Evolutionary conservation across 2,113 vertebrate species (phyloP).

Genomic region (Delphinus delphis): DNA sequence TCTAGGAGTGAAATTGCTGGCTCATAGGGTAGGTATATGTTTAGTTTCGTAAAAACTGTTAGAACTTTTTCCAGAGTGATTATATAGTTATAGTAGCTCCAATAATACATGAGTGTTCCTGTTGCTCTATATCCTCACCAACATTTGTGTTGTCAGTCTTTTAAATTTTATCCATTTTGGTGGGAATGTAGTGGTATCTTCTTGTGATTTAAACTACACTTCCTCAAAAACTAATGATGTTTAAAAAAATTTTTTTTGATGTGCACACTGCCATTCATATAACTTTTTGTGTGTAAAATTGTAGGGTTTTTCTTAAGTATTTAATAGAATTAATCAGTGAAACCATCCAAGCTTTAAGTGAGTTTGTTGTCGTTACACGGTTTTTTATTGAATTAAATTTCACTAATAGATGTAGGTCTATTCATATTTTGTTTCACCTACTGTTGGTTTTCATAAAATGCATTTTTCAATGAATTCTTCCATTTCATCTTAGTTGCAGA

Average conservation of each 20-base stretch:
- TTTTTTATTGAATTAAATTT: constrained; percentile 9
- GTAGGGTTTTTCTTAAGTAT: neutral
- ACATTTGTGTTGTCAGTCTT: neutral
- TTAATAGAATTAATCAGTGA: constrained; percentile 17
- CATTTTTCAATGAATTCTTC: constrained; percentile 1
- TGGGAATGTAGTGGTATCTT: neutral
- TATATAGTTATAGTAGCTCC: neutral
- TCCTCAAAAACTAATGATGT: neutral
- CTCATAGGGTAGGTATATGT: neutral
- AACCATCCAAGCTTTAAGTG: constrained; percentile 14
- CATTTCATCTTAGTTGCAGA: neutral
- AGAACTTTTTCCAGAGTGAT: neutral
- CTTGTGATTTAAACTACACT: neutral
- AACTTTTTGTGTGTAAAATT: neutral
- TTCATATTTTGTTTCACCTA: neutral
- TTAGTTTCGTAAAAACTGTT: neutral
- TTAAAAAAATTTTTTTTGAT: neutral
- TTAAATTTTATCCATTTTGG: neutral
- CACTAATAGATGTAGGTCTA: neutral
- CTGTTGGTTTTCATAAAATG: neutral
- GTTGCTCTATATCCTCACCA: neutral
- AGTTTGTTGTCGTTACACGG: neutral
- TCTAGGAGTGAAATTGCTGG: neutral
- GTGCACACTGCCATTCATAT: neutral
- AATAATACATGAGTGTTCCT: neutral